A percentile compares a stretch with the other conserved stretches of the same genome.
Conservation (phyloP, 1,140 invertebrate species). For the Drosophila sulfurigaster region DNA sequence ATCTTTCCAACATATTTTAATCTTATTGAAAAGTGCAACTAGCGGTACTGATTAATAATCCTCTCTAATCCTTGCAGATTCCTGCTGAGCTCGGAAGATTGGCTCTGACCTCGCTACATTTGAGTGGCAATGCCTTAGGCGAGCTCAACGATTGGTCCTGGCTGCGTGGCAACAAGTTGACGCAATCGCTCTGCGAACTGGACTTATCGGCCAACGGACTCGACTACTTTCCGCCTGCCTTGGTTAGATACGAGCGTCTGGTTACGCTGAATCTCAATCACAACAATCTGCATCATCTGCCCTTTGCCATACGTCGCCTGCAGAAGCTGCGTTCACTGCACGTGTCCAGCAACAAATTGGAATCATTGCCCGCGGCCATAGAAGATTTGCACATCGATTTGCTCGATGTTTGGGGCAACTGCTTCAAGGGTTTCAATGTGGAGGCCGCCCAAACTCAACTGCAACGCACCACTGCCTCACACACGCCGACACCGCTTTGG, state of each 20-base stretch:
- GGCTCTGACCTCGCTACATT: slow-evolving; percentile 89
- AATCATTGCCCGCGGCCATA: slow-evolving; percentile 84
- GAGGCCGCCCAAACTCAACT: slow-evolving; percentile 38
- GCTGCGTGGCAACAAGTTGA: slow-evolving; percentile 86
- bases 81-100: slow-evolving; percentile 90
- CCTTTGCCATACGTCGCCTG: slow-evolving; percentile 88
- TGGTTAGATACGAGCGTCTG: slow-evolving; percentile 86
- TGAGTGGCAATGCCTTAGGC: slow-evolving; percentile 90
- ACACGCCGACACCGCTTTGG: slow-evolving; percentile 60
- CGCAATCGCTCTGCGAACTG: slow-evolving; percentile 59
- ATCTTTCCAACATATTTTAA: too few species aligned
- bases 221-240: slow-evolving; percentile 64
- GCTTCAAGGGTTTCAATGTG: slow-evolving; percentile 62
- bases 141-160: slow-evolving; percentile 88
- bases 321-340: slow-evolving; percentile 85
- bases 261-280: slow-evolving; percentile 88
- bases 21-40: too few species aligned
- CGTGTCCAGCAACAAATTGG: slow-evolving; percentile 86
- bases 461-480: not conserved
- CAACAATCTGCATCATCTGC: slow-evolving; percentile 87
- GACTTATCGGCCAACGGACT: slow-evolving; percentile 76
- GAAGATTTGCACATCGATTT: slow-evolving; percentile 67
- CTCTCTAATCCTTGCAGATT: slow-evolving; percentile 79
- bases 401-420: slow-evolving; percentile 80
- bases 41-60: not conserved